Evolutionary conservation across 2,888 invertebrate species (phyloP).

Genomic region (Micoletzkya japonica): DNA sequence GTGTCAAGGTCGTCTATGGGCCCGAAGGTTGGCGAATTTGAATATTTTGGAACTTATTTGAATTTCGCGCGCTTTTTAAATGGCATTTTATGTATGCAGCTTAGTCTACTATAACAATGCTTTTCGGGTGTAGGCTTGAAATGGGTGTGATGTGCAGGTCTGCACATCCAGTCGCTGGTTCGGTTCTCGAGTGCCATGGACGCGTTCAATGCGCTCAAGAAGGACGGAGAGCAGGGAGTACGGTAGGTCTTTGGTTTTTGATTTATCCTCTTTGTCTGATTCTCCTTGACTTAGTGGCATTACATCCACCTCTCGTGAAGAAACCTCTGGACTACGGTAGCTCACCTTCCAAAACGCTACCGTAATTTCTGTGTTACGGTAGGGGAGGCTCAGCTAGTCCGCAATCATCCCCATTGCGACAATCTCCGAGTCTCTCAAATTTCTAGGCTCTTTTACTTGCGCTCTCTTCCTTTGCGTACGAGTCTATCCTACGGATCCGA

Average conservation of each 20-base stretch:
- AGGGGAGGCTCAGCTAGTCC: too few species aligned
- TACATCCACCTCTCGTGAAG: neutral
- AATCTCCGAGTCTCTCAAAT: neutral
- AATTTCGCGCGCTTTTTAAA: neutral
- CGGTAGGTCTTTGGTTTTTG: slow-evolving; percentile 32
- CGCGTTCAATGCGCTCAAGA: slow-evolving; percentile 37
- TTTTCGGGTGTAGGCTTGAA: neutral
- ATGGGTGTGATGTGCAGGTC: slow-evolving; percentile 30
- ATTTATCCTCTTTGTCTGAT: neutral
- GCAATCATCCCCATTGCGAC: too few species aligned
- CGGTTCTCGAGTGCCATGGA: slow-evolving; percentile 42
- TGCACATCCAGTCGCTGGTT: slow-evolving; percentile 46
- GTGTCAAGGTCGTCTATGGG: slow-evolving; percentile 46
- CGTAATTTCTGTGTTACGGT: too few species aligned
- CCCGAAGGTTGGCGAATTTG: slow-evolving; percentile 34
- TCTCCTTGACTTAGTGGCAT: too few species aligned
- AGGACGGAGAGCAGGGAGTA: slow-evolving; percentile 52
- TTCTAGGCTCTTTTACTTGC: too few species aligned
- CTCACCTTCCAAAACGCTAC: neutral
- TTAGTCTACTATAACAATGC: neutral
- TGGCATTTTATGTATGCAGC: neutral
- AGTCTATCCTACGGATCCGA: too few species aligned
- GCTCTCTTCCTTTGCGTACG: too few species aligned
- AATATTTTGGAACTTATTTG: neutral
- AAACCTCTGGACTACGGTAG: too few species aligned